Evolutionary conservation across 2,113 vertebrate genomes (phyloP).

Genomic region (Aptenodytes forsteri): DNA sequence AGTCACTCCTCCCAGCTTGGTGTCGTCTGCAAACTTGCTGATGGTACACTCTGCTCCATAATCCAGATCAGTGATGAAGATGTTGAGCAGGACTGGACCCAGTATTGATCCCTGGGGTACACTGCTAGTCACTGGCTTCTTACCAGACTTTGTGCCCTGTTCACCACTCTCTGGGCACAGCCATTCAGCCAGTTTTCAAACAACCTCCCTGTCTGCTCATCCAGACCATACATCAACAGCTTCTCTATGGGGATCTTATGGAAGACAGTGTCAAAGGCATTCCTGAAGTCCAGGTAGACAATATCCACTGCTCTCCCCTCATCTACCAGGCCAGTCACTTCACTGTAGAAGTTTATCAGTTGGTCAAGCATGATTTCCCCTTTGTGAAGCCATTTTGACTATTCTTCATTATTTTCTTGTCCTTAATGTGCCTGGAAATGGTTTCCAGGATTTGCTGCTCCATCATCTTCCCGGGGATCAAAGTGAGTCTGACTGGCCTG

Average conservation of each 20-base stretch:
- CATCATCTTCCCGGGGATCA: not conserved
- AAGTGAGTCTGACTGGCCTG: not conserved
- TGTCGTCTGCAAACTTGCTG: not conserved
- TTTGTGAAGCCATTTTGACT: not conserved
- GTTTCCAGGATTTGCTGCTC: not conserved
- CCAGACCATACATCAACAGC: not conserved
- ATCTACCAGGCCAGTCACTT: not conserved
- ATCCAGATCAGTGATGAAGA: not conserved
- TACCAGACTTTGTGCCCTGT: not conserved
- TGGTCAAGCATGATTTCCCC: not conserved
- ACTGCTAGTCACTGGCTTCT: not conserved
- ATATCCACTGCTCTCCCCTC: not conserved
- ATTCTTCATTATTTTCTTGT: not conserved
- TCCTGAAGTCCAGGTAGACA: not conserved
- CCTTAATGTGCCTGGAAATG: not conserved
- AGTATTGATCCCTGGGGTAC: not conserved
- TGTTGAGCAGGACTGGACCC: not conserved
- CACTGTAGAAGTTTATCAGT: not conserved
- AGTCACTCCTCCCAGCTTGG: not conserved
- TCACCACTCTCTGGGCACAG: not conserved
- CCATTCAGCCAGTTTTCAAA: not conserved
- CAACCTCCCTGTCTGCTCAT: not conserved
- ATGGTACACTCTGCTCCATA: not conserved
- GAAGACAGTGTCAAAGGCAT: not conserved
- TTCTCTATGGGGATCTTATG: not conserved